Conservation (phyloP, 1,140 invertebrate species). For the Venturia canescens region DNA sequence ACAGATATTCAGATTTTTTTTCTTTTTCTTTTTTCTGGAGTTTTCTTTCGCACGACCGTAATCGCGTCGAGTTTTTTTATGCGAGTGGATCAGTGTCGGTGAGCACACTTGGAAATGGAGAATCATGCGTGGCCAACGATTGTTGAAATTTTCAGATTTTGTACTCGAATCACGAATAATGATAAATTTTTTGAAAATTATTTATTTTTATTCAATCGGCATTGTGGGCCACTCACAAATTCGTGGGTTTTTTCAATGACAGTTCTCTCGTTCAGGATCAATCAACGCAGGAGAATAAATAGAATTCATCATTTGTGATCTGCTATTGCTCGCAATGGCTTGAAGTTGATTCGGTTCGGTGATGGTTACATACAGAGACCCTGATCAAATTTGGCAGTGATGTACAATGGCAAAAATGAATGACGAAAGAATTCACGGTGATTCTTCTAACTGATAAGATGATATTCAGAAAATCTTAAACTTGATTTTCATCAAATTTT, state of each 20-base stretch:
- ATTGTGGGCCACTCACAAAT: background rate
- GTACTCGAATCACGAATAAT: background rate
- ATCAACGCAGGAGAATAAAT: too few species aligned
- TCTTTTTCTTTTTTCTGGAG: conserved; percentile 1
- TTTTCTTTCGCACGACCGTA: conserved; percentile 19
- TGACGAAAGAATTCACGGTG: too few species aligned
- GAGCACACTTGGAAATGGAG: background rate
- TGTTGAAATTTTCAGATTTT: background rate
- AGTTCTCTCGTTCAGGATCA: too few species aligned
- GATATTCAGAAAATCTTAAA: too few species aligned
- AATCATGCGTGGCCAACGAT: background rate
- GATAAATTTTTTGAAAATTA: background rate
- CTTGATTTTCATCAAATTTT: too few species aligned
- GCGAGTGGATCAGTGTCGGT: background rate
- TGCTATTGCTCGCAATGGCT: too few species aligned
- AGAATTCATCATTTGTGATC: too few species aligned
- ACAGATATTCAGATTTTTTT: conserved; percentile 66
- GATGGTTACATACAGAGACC: too few species aligned
- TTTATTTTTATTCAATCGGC: background rate
- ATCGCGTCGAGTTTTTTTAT: background rate
- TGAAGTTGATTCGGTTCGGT: too few species aligned
- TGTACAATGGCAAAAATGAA: too few species aligned
- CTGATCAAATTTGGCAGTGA: too few species aligned
- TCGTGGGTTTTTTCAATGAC: conserved; percentile 45
- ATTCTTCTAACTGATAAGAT: too few species aligned